Evolutionary conservation across 2,888 invertebrate genomes (phyloP).

Genomic region (Hypena proboscidalis): DNA sequence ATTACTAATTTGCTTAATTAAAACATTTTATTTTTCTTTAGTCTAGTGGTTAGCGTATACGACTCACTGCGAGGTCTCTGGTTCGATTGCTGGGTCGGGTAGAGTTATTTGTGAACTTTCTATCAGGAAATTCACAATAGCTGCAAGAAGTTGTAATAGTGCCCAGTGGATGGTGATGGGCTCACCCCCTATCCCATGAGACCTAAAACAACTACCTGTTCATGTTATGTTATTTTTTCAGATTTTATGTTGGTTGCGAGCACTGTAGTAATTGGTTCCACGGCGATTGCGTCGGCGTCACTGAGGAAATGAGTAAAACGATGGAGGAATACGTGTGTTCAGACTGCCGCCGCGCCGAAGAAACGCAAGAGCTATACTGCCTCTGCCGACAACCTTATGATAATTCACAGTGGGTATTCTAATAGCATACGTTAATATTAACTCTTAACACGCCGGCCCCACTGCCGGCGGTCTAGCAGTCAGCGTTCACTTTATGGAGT

Average conservation of each 20-base stretch:
- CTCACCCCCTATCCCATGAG: too few species aligned
- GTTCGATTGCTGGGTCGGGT: too few species aligned
- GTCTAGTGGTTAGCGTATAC: too few species aligned
- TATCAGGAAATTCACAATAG: too few species aligned
- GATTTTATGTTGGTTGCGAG: slow-evolving; percentile 99
- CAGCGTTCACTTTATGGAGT: too few species aligned
- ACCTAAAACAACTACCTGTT: neutral
- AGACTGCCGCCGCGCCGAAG: slow-evolving; percentile 93
- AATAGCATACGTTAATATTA: neutral
- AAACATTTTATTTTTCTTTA: too few species aligned
- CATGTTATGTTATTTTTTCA: slow-evolving; percentile 55
- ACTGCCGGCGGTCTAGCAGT: too few species aligned
- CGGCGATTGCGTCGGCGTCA: slow-evolving; percentile 97
- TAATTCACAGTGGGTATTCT: slow-evolving; percentile 93
- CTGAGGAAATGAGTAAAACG: slow-evolving; percentile 95
- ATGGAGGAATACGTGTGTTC: slow-evolving; percentile 96
- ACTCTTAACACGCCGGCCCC: neutral
- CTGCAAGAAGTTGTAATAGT: too few species aligned
- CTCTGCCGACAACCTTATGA: slow-evolving; percentile 98
- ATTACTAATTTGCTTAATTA: too few species aligned
- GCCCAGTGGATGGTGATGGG: too few species aligned
- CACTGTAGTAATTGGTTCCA: slow-evolving; percentile 99
- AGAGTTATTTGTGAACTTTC: too few species aligned
- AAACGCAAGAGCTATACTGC: slow-evolving; percentile 97
- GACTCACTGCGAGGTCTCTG: too few species aligned